A percentile compares a stretch with the other conserved stretches of the same genome.
phyloP scores from a whole-genome alignment of 92 coral and sea anemone genomes.

The Epizoanthus illoricatus region DNA sequence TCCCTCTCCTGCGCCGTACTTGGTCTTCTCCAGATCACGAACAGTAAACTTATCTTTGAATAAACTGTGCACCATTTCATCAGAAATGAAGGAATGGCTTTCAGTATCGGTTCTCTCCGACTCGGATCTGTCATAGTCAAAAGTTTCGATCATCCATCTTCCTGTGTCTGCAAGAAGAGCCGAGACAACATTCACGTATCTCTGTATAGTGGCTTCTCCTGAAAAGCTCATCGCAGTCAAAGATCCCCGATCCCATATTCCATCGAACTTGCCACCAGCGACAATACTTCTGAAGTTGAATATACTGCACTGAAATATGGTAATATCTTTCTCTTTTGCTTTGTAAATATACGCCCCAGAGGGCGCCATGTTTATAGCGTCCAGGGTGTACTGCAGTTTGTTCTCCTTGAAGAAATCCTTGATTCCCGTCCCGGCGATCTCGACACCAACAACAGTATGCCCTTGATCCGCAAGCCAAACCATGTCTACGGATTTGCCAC shows the following conservation, averaged over 20 bases:
- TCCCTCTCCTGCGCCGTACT: constrained; percentile 27
- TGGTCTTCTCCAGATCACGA: constrained; percentile 36
- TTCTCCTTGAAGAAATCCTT: constrained; percentile 54
- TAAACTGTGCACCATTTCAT: constrained; percentile 29
- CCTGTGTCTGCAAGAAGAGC: constrained; percentile 39
- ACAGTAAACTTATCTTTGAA: constrained; percentile 25
- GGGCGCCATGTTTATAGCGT: constrained; percentile 64
- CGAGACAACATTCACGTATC: constrained; percentile 43
- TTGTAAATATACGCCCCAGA: constrained; percentile 65
- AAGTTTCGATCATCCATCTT: constrained; percentile 49
- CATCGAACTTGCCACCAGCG: constrained; percentile 54
- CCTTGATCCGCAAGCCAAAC: constrained; percentile 68
- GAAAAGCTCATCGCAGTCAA: constrained; percentile 42
- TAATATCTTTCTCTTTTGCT: constrained; percentile 59
- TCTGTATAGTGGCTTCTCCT: constrained; percentile 38
- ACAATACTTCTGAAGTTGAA: constrained; percentile 48
- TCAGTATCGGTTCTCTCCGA: neutral
- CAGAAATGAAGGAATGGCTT: constrained; percentile 42
- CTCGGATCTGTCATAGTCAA: constrained; percentile 32
- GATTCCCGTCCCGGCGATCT: constrained; percentile 40
- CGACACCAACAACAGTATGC: constrained; percentile 59
- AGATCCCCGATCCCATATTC: constrained; percentile 67
- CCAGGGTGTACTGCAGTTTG: constrained; percentile 46
- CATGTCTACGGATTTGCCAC: constrained; percentile 58
- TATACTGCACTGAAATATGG: constrained; percentile 50